Evolutionary conservation across 2,888 invertebrate genomes (phyloP), one percentile per base, ranked within the genome.

Genomic region (Hydrotaea diabolus): DNA sequence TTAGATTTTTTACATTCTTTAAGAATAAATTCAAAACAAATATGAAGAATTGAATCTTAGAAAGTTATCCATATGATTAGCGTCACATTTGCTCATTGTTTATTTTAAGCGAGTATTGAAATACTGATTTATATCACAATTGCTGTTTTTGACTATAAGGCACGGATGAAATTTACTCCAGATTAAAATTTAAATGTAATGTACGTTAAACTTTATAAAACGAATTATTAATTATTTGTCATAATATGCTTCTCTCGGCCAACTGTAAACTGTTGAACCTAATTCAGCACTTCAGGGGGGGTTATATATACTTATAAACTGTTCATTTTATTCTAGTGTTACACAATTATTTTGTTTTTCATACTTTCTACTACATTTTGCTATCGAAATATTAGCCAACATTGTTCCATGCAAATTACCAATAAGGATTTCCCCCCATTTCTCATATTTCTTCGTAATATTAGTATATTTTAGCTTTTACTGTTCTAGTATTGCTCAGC

Each of bases 351-450:
- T 66, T 66, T 31, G 36, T 62, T 62, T 62, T 36, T 64, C 17
- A 64, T 64, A 17, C 36, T 9, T 57, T 13, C 26, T 21, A 31
- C 59, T 23, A 59, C 26, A 15, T 11, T 15, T 59, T 57, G 11
- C 62, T 62, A 31, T 8, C 26, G 59, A 2, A 3, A 39, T 23
- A 26, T 15, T 59, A 31, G 31, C 17, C n/a, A 31, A 31, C 26
- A n/a, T 19, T 73, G 83, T 80, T 73, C 73, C 77, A 80, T 80
- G 83, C 72, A 73, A 59, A 73, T 73, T 73, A 11, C 46, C 80
- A 75, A 77, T 83, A 73, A 77, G 73, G 26, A 17, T 39, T 72
- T 36, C 23, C 69, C 75, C 59, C 23, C n/a, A n/a, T n/a, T 26
- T 74, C 36, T 66, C 39, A 17, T 19, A 74, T 46, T 49, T 55